Evolutionary conservation across 2,797 vertebrate species (phyloP), one percentile per base, ranked within the genome.

Genomic region (Tapirus indicus): DNA sequence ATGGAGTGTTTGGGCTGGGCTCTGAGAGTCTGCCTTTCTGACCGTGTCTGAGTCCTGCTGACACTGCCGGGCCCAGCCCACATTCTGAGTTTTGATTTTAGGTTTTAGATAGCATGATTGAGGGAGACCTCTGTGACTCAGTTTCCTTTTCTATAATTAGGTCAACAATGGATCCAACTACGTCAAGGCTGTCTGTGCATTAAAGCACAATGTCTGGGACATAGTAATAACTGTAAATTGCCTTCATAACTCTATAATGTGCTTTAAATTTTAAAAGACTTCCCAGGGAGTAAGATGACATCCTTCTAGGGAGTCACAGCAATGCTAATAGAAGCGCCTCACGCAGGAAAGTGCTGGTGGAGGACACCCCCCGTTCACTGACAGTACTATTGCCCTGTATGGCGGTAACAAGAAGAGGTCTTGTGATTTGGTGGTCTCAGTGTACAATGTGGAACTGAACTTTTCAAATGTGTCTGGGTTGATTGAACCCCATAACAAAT

Each of bases 401-500:
- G 52, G 12, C 80, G 74, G 58, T 69, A 86, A 32, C 41, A 56
- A 64, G 27, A 27, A 66, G 2, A 1, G 58, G 66, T 69, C 25
- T 82, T 96, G 52, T 60, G 83, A 79, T 87, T 60, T 58, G 17
- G 18, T 66, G 20, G 23, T 32, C 77, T 85, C 23, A 5, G 25
- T 79, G 38, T 38, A 23, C 9, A 11, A 49, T 29, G 13, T 84
- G n/a, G 35, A 91, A 68, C 4, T 74, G 60, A 96, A 88, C 32
- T 64, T 91, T 64, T 17, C 12, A 0, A 96, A 79, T 72, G 32
- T 84, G 35, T 74, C 88, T 97, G 32, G 21, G 20, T 75, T 95
- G 88, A 69, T 91, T 96, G 71, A 97, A 91, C 7, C 10, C 4
- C 7, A 52, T 71, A 75, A 88, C 38, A 82, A 52, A 69, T 96